Base-by-base conservation (phyloP, 1,140 invertebrate genomes). In the Goniozus legneri region DNA sequence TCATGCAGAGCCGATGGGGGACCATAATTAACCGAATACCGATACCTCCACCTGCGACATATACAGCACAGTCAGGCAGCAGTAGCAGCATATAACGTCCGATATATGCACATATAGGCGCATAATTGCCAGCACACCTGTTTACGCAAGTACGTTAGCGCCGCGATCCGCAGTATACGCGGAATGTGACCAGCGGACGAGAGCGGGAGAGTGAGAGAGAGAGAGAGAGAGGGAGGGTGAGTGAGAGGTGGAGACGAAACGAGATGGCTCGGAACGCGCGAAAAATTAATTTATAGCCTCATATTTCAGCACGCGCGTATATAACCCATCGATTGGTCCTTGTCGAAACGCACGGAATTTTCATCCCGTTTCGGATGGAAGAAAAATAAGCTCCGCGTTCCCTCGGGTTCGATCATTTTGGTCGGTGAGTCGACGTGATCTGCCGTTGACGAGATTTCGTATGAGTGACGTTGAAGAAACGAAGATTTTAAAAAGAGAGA, bases 1-100 rank as follows among this genome's bases (percentile, higher is more conserved):
- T 75, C 71, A 71, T 71, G 65, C 61, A 62, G 60, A 56, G 55
- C 54, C 58, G 60, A 59, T 59, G 64, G 63, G 65, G 66, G 67
- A 72, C 72, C 69, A 73, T 75, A 73, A 75, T 75, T 75, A 73
- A 75, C 72, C 65, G 62, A 75, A 75, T 75, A 73, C 73, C 71
- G 69, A 75, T 73, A 75, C 58, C 60, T 62, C 65, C 59, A 67
- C 67, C 65, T 66, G 62, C 60, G 69, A 70, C 66, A 69, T 68
- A 70, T 59, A 57, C 58, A 56, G 40, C 50, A 34, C 33, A 44
- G 47, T 45, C 44, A 47, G 8, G 45, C 45, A 27, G 18, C 30
- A 22, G 16, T 16, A 16, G 14, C 21, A 15, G 4, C 44, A 44
- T 43, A 40, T 43, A 39, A 32, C 35, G 43, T 35, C 22, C 3